Evolutionary conservation across 1,140 invertebrate genomes (phyloP).

Genomic region (Antheraea pernyi): DNA sequence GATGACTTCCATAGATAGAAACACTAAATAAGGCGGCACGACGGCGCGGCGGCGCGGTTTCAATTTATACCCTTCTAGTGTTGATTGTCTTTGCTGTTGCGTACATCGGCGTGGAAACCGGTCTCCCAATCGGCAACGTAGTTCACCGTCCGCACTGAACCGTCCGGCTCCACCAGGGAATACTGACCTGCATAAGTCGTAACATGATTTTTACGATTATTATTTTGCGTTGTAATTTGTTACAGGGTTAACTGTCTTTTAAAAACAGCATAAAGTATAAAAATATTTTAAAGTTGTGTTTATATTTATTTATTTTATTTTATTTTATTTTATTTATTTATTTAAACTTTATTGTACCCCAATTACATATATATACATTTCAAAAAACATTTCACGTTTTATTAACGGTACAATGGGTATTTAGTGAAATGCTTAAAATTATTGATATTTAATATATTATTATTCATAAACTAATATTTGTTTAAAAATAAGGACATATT

Average conservation of each 20-base stretch:
- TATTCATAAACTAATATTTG: too few relatives aligned
- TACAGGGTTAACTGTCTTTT: not conserved
- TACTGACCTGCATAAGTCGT: conserved; percentile 82
- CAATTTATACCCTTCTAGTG: conserved; percentile 35
- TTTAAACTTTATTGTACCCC: too few relatives aligned
- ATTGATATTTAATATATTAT: too few relatives aligned
- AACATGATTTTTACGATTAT: conserved; percentile 10
- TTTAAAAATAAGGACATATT: too few relatives aligned
- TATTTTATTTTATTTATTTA: too few relatives aligned
- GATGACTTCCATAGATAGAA: conserved; percentile 10
- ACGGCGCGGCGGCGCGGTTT: conserved; percentile 14
- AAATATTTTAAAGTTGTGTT: too few relatives aligned
- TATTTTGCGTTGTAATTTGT: not conserved
- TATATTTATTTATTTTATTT: too few relatives aligned
- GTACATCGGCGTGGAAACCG: conserved; percentile 88
- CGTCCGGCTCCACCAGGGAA: conserved; percentile 88
- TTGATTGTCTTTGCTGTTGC: conserved; percentile 82
- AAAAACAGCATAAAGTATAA: too few relatives aligned
- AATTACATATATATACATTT: too few relatives aligned
- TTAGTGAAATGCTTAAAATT: too few relatives aligned
- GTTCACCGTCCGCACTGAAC: conserved; percentile 87
- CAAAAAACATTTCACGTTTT: too few relatives aligned
- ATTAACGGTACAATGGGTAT: too few relatives aligned
- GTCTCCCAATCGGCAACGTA: conserved; percentile 89
- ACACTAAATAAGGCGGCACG: conserved; percentile 18